Base-by-base conservation (phyloP, 2,888 invertebrate genomes). In the Ctenicera cuprea region DNA sequence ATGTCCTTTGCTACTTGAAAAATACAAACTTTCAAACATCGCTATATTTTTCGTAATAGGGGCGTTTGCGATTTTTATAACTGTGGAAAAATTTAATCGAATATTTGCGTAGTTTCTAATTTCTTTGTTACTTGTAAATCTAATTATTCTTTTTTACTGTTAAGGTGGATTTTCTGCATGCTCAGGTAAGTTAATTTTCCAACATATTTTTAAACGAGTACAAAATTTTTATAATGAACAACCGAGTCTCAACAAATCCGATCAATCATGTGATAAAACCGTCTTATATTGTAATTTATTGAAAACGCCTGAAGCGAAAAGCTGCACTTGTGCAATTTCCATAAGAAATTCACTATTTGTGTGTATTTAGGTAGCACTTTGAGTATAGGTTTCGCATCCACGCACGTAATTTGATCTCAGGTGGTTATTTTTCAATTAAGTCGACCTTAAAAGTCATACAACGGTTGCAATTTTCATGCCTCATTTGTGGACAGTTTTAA, bases 281-380 rank as follows among this genome's bases (percentile, higher is more conserved):
- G 18, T 59, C 59, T 11, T 3, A 54, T 54, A 59, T 38, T 75
- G 78, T 81, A 82, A 83, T 82, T 83, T 82, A 83, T 82, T 75
- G 78, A 62, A 54, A 69, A 54, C 64, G 81, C 82, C 81, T 26
- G 64, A 64, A 72, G 79, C 80, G 45, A 71, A 78, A 79, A 80
- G 80, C 78, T 80, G 80, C 79, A 79, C 80, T 80, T 78, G 70
- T 59, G 78, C 78, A 81, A 84, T 85, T 85, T 84, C 83, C 84
- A 85, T 84, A 83, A 78, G 75, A 83, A 83, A 83, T 82, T 79
- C 77, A 76, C 78, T 76, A 78, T 79, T 78, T 79, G 81, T 77
- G 77, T 82, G 83, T 82, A 79, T 82, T 82, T 82, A 82, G 77
- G 79, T 78, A 71, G 76, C 78, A 20, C 41, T 57, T 54, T 70